Percentiles rank a stretch among this genome's conserved stretches.
phyloP scores from a whole-genome alignment of 2,888 invertebrate species.

The Listrodromus nycthemerus region DNA sequence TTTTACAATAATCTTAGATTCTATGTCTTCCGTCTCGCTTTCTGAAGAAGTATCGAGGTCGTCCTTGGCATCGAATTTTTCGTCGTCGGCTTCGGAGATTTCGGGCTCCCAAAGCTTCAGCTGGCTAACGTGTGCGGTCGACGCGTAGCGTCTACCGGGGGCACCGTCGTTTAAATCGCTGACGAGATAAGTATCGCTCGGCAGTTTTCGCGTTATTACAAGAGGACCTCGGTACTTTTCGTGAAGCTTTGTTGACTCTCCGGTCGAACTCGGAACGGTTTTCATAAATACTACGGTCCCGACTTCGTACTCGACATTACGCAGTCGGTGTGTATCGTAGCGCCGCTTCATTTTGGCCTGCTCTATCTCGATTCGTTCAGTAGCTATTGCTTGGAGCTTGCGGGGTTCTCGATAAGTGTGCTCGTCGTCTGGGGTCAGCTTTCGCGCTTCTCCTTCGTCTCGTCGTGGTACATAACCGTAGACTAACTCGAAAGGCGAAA shows the following conservation, averaged over 20 bases:
- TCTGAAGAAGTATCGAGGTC: background rate
- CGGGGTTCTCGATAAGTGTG: background rate
- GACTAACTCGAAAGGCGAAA: constrained; percentile 61
- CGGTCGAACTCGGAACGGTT: constrained; percentile 19
- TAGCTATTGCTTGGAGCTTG: constrained; percentile 33
- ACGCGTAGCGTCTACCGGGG: constrained; percentile 14
- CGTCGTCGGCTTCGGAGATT: background rate
- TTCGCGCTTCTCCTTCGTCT: constrained; percentile 11
- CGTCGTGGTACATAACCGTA: constrained; percentile 28
- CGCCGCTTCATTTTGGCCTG: constrained; percentile 24
- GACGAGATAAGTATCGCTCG: constrained; percentile 12
- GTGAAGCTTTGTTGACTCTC: constrained; percentile 52
- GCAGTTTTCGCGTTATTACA: background rate
- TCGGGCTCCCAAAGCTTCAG: constrained; percentile 12
- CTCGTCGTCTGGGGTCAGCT: background rate
- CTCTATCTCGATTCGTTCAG: background rate
- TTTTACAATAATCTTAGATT: background rate
- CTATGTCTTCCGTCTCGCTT: background rate
- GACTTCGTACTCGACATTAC: background rate
- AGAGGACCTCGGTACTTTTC: constrained; percentile 14
- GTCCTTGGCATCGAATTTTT: background rate
- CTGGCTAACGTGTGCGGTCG: constrained; percentile 24
- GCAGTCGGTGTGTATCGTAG: constrained; percentile 17
- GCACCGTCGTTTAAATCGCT: background rate
- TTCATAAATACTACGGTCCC: constrained; percentile 50